Evolutionary conservation across 1,140 invertebrate species (phyloP).

Genomic region (Spodoptera litura): DNA sequence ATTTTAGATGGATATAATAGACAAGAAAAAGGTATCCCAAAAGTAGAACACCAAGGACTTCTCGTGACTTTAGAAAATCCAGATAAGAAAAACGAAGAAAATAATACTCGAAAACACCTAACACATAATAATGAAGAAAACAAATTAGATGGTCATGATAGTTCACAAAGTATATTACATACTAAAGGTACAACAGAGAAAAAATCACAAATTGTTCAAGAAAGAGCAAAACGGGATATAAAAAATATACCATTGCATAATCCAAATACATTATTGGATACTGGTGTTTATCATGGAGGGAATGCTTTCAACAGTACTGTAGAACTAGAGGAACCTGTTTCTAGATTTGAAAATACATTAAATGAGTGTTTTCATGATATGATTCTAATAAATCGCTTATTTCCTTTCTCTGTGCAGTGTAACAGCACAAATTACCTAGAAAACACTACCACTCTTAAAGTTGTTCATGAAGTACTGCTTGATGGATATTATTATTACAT

Average conservation of each 20-base stretch:
- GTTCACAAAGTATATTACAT: neutral
- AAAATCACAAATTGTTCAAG: constrained; percentile 25
- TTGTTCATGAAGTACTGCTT: constrained; percentile 89
- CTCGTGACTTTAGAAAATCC: constrained; percentile 90
- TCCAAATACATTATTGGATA: constrained; percentile 89
- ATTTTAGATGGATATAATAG: constrained; percentile 89
- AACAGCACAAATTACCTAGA: constrained; percentile 89
- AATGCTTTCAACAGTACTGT: constrained; percentile 88
- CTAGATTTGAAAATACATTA: constrained; percentile 92
- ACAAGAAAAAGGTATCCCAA: constrained; percentile 87
- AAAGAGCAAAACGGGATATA: constrained; percentile 65
- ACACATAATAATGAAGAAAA: neutral
- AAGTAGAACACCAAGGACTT: constrained; percentile 88
- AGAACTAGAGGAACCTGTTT: constrained; percentile 88
- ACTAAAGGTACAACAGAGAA: constrained; percentile 9
- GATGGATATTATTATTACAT: constrained; percentile 95
- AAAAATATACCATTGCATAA: constrained; percentile 75
- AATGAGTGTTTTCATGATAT: constrained; percentile 91
- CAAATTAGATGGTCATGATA: neutral
- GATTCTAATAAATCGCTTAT: constrained; percentile 89
- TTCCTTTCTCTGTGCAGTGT: constrained; percentile 89
- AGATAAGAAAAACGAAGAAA: constrained; percentile 29
- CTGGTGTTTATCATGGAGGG: constrained; percentile 91
- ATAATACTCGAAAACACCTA: neutral
- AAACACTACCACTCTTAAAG: constrained; percentile 87